phyloP scores from a whole-genome alignment of 2,797 vertebrate species.

The Labeo calbasu region DNA sequence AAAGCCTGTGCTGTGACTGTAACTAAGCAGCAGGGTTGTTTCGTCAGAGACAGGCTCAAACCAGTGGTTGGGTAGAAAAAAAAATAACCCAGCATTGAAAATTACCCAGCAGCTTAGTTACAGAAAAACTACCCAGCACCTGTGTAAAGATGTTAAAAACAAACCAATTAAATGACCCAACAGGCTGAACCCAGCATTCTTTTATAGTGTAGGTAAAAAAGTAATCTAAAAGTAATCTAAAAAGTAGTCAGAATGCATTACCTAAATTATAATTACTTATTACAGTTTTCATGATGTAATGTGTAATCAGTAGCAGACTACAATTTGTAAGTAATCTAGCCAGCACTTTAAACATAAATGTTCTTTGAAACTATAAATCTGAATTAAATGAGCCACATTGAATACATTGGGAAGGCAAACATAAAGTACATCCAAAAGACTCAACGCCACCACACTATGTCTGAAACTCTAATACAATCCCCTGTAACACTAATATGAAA shows the following conservation, averaged over 20 bases:
- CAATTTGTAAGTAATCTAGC: not conserved
- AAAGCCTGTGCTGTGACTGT: too few species aligned
- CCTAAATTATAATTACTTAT: not conserved
- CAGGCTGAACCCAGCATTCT: too few species aligned
- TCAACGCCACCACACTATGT: not conserved
- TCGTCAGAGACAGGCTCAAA: too few species aligned
- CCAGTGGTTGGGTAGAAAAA: too few species aligned
- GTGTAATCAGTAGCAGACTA: not conserved
- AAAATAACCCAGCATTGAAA: too few species aligned
- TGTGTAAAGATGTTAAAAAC: too few species aligned
- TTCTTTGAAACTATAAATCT: not conserved
- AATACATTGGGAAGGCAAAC: not conserved
- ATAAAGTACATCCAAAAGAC: not conserved
- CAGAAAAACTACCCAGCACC: too few species aligned
- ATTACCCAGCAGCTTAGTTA: too few species aligned
- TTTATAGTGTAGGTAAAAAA: too few species aligned
- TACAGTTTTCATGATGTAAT: not conserved
- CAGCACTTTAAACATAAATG: not conserved
- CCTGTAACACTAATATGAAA: slow-evolving; percentile 80
- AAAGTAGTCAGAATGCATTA: not conserved
- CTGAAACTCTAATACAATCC: slow-evolving; percentile 54
- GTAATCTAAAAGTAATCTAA: not conserved
- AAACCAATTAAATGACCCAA: too few species aligned
- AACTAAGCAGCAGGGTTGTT: too few species aligned
- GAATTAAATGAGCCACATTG: not conserved